Conservation (phyloP, 2,797 vertebrate species). For the Pangasius djambal region DNA sequence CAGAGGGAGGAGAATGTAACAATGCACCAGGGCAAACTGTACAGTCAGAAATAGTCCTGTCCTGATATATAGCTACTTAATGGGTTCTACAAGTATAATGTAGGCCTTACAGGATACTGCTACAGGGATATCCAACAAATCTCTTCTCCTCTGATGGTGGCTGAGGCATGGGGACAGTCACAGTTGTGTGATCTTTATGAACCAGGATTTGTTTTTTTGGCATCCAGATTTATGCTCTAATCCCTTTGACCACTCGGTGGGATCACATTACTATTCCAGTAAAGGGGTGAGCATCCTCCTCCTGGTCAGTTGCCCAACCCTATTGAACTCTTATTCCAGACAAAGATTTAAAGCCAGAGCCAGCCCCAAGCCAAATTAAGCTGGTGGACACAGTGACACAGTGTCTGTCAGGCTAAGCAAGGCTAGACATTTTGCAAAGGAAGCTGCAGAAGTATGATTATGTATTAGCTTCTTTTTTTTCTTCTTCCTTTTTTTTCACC, state of each 20-base stretch:
- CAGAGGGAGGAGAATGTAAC: conserved; percentile 26
- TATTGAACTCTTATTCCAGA: conserved; percentile 55
- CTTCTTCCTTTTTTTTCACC: neutral
- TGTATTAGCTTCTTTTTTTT: neutral
- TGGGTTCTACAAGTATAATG: conserved; percentile 43
- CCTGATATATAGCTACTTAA: conserved; percentile 46
- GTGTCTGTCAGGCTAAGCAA: conserved; percentile 35
- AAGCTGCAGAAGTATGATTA: conserved; percentile 10
- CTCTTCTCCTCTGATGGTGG: conserved; percentile 24
- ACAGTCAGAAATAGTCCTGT: conserved; percentile 53
- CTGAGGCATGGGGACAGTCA: conserved; percentile 36
- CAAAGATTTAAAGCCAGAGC: conserved; percentile 46
- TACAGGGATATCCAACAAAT: conserved; percentile 21
- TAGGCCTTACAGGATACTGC: conserved; percentile 29
- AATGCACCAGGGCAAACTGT: conserved; percentile 40
- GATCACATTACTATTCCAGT: conserved; percentile 51
- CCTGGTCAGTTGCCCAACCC: conserved; percentile 47
- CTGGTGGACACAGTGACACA: conserved; percentile 46
- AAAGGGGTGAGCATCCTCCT: conserved; percentile 41
- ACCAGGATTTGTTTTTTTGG: conserved; percentile 60
- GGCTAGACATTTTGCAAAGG: conserved; percentile 8
- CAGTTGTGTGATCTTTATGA: conserved; percentile 50
- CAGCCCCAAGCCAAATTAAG: conserved; percentile 50
- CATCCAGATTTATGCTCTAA: conserved; percentile 55
- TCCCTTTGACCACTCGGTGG: conserved; percentile 42